Conservation (phyloP, 1,140 invertebrate genomes). For the Nephotettix cincticeps region DNA sequence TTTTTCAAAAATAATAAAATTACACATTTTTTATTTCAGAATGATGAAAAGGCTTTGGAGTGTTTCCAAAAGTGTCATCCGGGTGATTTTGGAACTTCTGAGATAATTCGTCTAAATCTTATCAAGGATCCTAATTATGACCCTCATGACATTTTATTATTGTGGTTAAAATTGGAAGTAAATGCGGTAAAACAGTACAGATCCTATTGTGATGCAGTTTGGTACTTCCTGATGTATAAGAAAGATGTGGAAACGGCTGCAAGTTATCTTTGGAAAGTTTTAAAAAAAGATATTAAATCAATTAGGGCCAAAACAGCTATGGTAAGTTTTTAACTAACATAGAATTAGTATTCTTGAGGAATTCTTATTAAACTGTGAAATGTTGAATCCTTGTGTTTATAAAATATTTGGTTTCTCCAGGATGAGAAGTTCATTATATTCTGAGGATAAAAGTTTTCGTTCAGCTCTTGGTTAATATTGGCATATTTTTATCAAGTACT, state of each 20-base stretch:
- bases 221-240: neutral
- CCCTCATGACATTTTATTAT: neutral
- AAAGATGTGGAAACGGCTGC: neutral
- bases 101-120: neutral
- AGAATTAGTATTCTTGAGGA: no score
- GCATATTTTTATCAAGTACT: no score
- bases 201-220: neutral
- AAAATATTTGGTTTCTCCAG: no score
- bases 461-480: no score
- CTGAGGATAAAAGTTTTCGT: no score
- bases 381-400: no score
- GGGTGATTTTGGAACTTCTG: neutral
- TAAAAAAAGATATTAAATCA: neutral
- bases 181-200: neutral
- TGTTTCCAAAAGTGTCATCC: neutral
- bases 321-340: neutral
- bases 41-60: neutral
- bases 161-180: neutral
- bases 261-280: neutral
- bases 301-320: neutral
- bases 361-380: no score
- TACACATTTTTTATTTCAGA: neutral
- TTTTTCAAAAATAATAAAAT: neutral
- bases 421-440: no score
- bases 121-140: neutral